These are phyloP conservation scores for Eurystomus glaucurus DNA, from an alignment of 2,797 vertebrate genomes.

Conservation along the genomic window DNA sequence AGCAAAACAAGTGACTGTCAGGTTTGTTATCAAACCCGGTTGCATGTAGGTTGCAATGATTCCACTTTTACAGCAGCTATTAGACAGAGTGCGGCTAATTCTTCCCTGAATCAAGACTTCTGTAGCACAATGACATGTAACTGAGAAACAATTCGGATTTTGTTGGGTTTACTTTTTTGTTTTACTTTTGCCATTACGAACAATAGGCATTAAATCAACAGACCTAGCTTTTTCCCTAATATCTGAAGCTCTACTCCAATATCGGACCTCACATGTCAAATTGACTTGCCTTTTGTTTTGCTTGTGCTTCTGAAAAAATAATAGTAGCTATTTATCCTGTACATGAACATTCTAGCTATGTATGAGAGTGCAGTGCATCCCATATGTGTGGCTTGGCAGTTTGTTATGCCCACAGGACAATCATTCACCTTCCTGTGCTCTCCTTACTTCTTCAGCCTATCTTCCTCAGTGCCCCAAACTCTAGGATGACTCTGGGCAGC, in stretches of 20 bases:
- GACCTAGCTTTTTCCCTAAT: background rate
- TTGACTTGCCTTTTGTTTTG: background rate
- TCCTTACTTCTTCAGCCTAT: background rate
- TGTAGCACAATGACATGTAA: background rate
- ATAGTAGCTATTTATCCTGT: background rate
- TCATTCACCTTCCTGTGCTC: background rate
- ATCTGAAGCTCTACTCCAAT: background rate
- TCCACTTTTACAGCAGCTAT: background rate
- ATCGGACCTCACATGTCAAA: background rate
- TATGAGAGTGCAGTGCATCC: background rate
- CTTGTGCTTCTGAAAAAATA: background rate
- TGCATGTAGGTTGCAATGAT: background rate
- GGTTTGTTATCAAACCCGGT: conserved; percentile 31
- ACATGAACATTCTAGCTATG: background rate
- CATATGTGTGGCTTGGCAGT: background rate
- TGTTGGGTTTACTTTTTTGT: background rate
- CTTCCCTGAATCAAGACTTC: background rate
- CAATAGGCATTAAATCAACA: background rate
- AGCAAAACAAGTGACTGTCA: background rate
- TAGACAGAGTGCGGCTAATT: conserved; percentile 10
- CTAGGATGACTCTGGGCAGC: background rate
- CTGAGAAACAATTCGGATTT: fast-evolving
- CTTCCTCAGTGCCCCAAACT: background rate
- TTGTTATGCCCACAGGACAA: background rate
- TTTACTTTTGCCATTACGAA: background rate